Base-by-base conservation (phyloP, 2,113 vertebrate genomes). In the Hippoglossus stenolepis region DNA sequence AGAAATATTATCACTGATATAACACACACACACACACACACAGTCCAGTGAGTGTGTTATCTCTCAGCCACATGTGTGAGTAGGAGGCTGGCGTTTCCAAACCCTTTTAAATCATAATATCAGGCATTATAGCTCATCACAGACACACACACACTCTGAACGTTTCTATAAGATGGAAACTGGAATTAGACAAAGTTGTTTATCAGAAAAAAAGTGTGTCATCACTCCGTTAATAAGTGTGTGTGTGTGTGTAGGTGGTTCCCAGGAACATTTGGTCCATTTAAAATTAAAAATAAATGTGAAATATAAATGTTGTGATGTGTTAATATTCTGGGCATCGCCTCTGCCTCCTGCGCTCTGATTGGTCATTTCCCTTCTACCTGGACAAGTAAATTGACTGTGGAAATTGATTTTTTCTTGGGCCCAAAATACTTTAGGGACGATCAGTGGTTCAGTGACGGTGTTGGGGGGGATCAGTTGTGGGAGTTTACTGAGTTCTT, bases 21-120 rank as follows among this genome's bases (percentile, higher is more conserved):
- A 5, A 58, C 45, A 53, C 72, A 58, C 60, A 70, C 66, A 77
- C 66, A 77, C 75, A 67, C 65, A 67, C 65, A 67, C 47, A 70
- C 75, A 58, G 70, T 74, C 71, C 75, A 40, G 68, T 21, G 6
- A 67, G 18, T n/a, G 35, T 26, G 74, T 82, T 82, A 82, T 82
- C 75, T 75, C 63, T 38, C 17, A 63, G 75, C 43, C 73, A 70
- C 73, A 83, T 54, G 51, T 83, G 69, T 71, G 73, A 63, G 77
- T 73, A 21, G 70, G 53, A 74, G 51, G 65, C 51, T 24, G 77
- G 17, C 38, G 13, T 78, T 78, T 77, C 84, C 69, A 63, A 79
- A 76, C 12, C 21, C 69, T 35, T 87, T 84, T 81, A 65, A 72
- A 81, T 78, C 72, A 63, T 59, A 71, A 31, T 77, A 72, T 77